Evolutionary conservation across 2,888 invertebrate genomes (phyloP), one percentile per base, ranked within the genome.

Genomic region (Chrysopilus asiliformis): DNA sequence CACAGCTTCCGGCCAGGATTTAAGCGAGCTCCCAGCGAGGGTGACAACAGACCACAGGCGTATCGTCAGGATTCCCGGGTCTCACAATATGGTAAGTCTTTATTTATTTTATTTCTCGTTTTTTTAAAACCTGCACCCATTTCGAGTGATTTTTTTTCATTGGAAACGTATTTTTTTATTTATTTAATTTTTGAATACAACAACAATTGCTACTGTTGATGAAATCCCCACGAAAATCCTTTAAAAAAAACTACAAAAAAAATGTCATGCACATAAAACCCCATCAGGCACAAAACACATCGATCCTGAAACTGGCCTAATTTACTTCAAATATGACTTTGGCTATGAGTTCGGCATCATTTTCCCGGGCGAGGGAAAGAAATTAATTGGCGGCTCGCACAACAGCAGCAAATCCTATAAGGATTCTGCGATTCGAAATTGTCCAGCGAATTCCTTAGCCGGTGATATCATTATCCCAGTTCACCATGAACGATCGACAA

Each of bases 271-370:
- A n/a, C n/a, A n/a, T n/a, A n/a, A n/a, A n/a, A n/a, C n/a, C n/a
- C n/a, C n/a, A n/a, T n/a, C 54, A 79, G 80, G 80, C 58, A 77
- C 78, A 46, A 79, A 79, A 62, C 78, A 77, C 59, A 73, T 79
- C 54, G 79, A 80, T 57, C 78, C 79, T 45, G 76, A 78, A 52
- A 79, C 79, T 32, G 79, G 79, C 47, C 66, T 81, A 42, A 78
- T 81, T 53, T 81, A 81, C 66, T 81, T 81, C 69, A 81, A 81
- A 65, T 81, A 81, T 57, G 81, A 81, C 65, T 81, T 81, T 53
- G 80, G 80, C 48, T 81, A 80, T 58, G 81, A 81, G 58, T 80
- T 80, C 54, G 80, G 80, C 42, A 72, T 80, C 45, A 69, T 79
- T 31, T 65, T 78, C 33, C 79, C 80, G 27, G 76, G 76, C 33